Evolutionary conservation across 2,888 invertebrate species (phyloP), one percentile per base, ranked within the genome.

Genomic region (Catocala sponsa): DNA sequence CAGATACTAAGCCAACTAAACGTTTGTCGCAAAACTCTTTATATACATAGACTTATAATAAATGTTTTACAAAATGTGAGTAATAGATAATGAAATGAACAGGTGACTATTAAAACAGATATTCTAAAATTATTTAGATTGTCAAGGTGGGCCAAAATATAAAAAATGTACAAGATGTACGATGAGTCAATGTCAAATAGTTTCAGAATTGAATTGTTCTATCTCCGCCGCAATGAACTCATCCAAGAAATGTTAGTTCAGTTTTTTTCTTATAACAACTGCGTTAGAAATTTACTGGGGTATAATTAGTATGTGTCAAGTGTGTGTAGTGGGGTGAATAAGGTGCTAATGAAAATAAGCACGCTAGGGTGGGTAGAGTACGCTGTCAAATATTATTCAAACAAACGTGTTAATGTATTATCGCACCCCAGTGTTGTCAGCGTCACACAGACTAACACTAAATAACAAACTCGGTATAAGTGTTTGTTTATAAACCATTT

Each of bases 101-200:
- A 63, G 61, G 59, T 65, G 63, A 63, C 41, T 56, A 57, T 58
- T 69, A 75, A 74, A 81, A 51, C 60, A 59, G 72, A 65, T 53
- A 72, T 61, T 73, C 70, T 74, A 75, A 79, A 74, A 81, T 76
- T 72, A 76, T 79, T 74, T 63, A 70, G 76, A 74, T 80, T 79
- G 76, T 81, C 79, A 83, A 82, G 80, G 81, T 80, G 80, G 75
- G 78, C 75, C 54, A 72, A 83, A 86, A 85, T 86, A 86, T 72
- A 35, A 76, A 67, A 81, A 80, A 78, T 76, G 68, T 75, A 70
- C 69, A 78, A 79, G 77, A 80, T 75, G 71, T 76, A 81, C 79
- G 78, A 81, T 83, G 83, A 84, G 63, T 85, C 85, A 83, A 83
- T 82, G 83, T 84, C 83, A 83, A 79, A 84, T 82, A 76, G 76